Base-by-base conservation (phyloP, 1,140 invertebrate species). In the Chironomus tepperi region DNA sequence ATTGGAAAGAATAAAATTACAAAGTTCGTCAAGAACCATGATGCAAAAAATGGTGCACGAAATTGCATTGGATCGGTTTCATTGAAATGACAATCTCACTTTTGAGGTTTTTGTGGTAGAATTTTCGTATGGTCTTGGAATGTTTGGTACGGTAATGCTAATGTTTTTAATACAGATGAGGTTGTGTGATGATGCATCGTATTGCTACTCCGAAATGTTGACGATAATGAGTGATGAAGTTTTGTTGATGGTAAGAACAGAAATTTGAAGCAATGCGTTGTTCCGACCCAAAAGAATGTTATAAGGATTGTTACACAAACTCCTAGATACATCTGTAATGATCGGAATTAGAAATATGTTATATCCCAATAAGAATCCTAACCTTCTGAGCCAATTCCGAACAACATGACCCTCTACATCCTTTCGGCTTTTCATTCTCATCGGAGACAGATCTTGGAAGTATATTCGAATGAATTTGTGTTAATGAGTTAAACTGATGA, bases 1-100 rank as follows among this genome's bases (percentile, higher is more conserved):
- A 96, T 84, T 10, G 95, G 95, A 81, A 96, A 96, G 82, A 96
- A 96, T 8, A 97, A 83, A 76, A 95, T 88, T 9, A 93, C 91
- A 89, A 93, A 97, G 79, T 94, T 92, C n/a, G 94, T 96, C 81
- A 91, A 93, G 81, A 96, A 95, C 94, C 95, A 98, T 15, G 94
- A 94, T 10, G 94, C 95, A 81, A 97, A 94, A 83, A 97, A 96
- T 73, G 95, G 93, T 34, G 94, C 94, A 83, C 93, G 91, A 83
- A 82, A 82, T 75, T 21, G 65, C 47, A 57, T 57, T 57, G 47
- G 47, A 57, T 57, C 47, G 47, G 47, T 57, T 57, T 57, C 47
- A 57, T 57, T 57, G n/a, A 5, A 57, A 12, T 57, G 47, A 57
- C 10, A 57, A n/a, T 15, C 47, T 12, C 47, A 57, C 47, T 15